Base-by-base conservation (phyloP, 2,797 vertebrate species). In the Hydrophis major region DNA sequence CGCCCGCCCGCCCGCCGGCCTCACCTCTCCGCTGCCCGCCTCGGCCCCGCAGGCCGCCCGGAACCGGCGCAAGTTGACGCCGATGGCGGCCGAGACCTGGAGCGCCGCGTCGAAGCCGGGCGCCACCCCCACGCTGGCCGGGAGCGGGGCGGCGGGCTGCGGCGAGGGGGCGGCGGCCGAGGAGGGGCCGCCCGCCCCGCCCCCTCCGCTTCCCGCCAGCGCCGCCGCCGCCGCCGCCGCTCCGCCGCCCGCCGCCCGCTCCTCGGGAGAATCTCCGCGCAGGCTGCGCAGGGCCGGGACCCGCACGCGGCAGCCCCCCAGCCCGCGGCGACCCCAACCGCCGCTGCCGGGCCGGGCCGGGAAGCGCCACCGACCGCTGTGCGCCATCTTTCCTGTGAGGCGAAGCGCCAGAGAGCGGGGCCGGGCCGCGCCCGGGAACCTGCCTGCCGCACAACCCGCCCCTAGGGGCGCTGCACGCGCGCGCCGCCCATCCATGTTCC, bases 321-420 rank as follows among this genome's bases (percentile, higher is more conserved):
- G 96, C 93, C 97, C 97, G 88, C 98, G 97, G 94, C 97, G 97
- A 97, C 98, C 97, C 92, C 97, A 95, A 93, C 96, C 96, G 98
- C 98, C 99, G 98, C 98, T 99, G 98, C 99, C 99, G 98, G 99
- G 99, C 98, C 99, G 99, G 98, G 99, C 99, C 96, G 99, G 99
- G 99, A 99, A 99, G 98, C 99, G 99, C 99, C 99, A 99, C 99
- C 99, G 99, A 99, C 99, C 99, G 99, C 99, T 99, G 99, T 99
- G 99, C 99, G 99, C 99, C 99, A 99, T 99, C 99, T 99, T 99
- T 98, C 98, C 98, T 99, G 99, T 98, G 98, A 98, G 97, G 97
- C 97, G 98, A 98, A 98, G 98, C 98, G 98, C 98, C 98, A 98
- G 97, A 97, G 98, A 98, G 99, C 99, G 98, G 98, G 98, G 98